A percentile compares a stretch with the other conserved stretches of the same genome.
phyloP scores from a whole-genome alignment of 2,888 invertebrate species.

The Frankliniella fusca region DNA sequence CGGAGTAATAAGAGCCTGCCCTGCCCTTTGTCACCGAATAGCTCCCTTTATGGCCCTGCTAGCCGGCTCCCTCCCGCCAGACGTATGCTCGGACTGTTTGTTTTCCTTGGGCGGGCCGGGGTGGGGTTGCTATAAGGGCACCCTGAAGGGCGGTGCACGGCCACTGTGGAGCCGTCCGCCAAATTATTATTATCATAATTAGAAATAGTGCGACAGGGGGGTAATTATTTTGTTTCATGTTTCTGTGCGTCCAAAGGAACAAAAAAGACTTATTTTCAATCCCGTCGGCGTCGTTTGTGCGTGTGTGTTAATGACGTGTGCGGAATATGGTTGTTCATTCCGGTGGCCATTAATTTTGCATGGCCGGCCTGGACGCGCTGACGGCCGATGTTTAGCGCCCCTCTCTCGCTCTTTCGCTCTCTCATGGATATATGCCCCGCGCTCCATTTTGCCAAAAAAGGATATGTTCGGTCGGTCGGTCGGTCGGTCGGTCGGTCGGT shows the following conservation, averaged over 20 bases:
- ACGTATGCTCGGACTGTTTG: constrained; percentile 18
- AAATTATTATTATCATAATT: too few relatives aligned
- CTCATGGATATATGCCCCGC: too few relatives aligned
- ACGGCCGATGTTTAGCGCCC: too few relatives aligned
- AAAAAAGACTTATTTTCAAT: too few relatives aligned
- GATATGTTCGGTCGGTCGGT: too few relatives aligned
- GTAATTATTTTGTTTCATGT: neutral
- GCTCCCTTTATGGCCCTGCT: constrained; percentile 11
- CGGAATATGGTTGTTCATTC: neutral
- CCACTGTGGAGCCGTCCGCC: neutral
- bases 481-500: neutral
- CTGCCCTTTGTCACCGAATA: constrained; percentile 19
- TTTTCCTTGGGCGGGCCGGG: neutral
- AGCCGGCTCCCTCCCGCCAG: neutral
- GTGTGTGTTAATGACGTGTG: neutral
- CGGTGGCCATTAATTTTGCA: constrained; percentile 9
- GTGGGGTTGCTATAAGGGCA: too few relatives aligned
- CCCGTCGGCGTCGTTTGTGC: too few relatives aligned
- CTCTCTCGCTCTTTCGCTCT: too few relatives aligned
- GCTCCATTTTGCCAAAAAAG: too few relatives aligned
- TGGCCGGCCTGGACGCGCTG: neutral
- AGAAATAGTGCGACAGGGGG: neutral
- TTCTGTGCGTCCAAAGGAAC: neutral
- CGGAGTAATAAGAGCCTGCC: constrained; percentile 18
- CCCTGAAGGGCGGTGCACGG: neutral